Percentiles rank a stretch among this genome's conserved stretches.
Evolutionary conservation across 2,888 invertebrate species (phyloP).

Genomic region (Orthonevra nobilis): DNA sequence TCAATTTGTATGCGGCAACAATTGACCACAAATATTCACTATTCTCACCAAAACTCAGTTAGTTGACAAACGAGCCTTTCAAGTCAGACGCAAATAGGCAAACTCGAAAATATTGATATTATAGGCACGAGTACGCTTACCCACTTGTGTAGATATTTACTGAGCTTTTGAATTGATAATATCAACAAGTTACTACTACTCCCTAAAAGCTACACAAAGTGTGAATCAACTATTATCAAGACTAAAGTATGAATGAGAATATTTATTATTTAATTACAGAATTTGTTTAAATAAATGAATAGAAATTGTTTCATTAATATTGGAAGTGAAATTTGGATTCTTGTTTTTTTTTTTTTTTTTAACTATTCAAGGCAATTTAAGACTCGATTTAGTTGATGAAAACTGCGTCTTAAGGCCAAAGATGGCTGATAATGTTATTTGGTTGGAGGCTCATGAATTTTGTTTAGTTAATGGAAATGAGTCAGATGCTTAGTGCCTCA

Average conservation of each 20-base stretch:
- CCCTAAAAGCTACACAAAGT: background rate
- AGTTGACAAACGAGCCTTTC: background rate
- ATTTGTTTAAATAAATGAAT: constrained; percentile 17
- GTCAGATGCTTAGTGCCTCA: no score
- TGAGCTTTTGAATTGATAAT: no score
- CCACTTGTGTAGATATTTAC: background rate
- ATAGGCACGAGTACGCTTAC: constrained; percentile 19
- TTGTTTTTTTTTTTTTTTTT: no score
- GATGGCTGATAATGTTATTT: constrained; percentile 6
- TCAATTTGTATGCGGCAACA: constrained; percentile 41
- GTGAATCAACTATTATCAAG: background rate
- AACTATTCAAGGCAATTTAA: background rate
- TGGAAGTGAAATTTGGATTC: background rate
- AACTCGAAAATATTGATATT: background rate
- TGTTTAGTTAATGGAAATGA: no score
- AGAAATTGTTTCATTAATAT: constrained; percentile 26
- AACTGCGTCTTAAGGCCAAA: background rate
- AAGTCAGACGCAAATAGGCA: background rate
- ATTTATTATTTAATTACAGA: constrained; percentile 5
- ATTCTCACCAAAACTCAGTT: background rate
- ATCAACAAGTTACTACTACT: background rate
- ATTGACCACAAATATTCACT: no score
- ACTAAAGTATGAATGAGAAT: background rate
- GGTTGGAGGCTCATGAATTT: no score
- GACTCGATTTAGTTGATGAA: background rate